Base-by-base conservation (phyloP, 2,797 vertebrate species). In the Halcyon chelicuti region DNA sequence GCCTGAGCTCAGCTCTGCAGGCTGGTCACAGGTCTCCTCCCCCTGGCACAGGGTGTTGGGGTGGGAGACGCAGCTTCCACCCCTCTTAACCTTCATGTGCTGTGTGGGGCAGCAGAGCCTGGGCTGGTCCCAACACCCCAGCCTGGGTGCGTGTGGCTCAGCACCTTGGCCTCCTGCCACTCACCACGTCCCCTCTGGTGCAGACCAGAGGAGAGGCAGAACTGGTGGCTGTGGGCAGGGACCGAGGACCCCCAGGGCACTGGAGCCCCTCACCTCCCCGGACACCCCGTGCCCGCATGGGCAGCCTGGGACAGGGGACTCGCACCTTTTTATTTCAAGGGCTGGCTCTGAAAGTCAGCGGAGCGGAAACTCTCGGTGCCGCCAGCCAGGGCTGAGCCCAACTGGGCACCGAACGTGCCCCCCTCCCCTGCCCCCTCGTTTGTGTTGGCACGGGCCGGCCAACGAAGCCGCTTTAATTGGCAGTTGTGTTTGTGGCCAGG, bases 391-490 rank as follows among this genome's bases (percentile, higher is more conserved):
- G 63, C 47, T 0, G 3, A 94, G 81, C 79, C 83, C 52, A 29
- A 31, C 13, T 1, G 62, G 96, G 96, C 97, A 84, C 51, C 6
- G 29, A 60, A 9, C 0, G 0, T 35, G 74, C 70, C 72, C 61
- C 2, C 10, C 93, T 96, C 60, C 88, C 79, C 70, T 63, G 76
- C 79, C 97, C 95, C 95, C 88, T 93, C 90, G 86, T 98, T 98
- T 98, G 93, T 98, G 96, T 98, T 98, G 98, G 98, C 98, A 98
- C 74, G 2, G 8, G 91, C 62, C 2, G 0, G 73, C 35, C 35
- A 90, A 68, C 4, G 33, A 76, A 95, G 93, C 87, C 4, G 1
- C 15, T 94, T 95, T 96, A 96, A 97, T 96, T 96, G 96, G 93
- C 94, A 95, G 92, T 95, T 92, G 92, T 96, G 90, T 94, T 96